Base-by-base conservation (phyloP, 1,140 invertebrate genomes). In the Monomorium pharaonis region DNA sequence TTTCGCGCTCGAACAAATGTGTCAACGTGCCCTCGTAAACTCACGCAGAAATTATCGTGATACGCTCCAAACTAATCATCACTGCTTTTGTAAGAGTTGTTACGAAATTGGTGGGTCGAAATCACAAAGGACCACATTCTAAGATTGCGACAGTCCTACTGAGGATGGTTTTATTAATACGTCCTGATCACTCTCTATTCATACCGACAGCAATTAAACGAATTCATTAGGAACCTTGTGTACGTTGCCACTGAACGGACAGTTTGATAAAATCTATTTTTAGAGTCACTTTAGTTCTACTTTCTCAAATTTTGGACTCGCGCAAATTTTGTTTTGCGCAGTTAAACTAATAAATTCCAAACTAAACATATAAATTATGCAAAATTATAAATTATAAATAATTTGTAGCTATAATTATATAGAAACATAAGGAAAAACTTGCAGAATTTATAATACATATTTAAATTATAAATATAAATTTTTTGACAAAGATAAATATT, bases 201-300 rank as follows among this genome's bases (percentile, higher is more conserved):
- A 80, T 63, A 14, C 18, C 33, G 33, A 65, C 2, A 7, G 9
- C 16, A 80, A 80, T 67, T 80, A 80, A 21, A 67, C 21, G 30
- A 54, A 80, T 80, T 67, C 30, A 54, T 80, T 80, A 51, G 44
- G n/a, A 24, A 37, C 47, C 18, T 80, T 42, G 44, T 49, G 42
- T 21, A 37, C 3, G 14, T 9, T 21, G 14, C 6, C 21, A 27
- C 14, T 67, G 4, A 14, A 24, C 33, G 21, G 14, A 18, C 1
- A 54, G 30, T 80, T 69, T n/a, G 62, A 51, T 65, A 33, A 65
- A 49, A 65, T 37, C 12, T 21, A 21, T 37, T 49, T 24, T 7
- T 27, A 49, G 30, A 78, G n/a, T 37, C 33, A 49, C n/a, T n/a
- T n/a, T 63, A 78, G 5, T 24, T 44, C 18, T 27, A 27, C 0